Conservation (phyloP, 2,888 invertebrate species). For the Drosophila cognata region DNA sequence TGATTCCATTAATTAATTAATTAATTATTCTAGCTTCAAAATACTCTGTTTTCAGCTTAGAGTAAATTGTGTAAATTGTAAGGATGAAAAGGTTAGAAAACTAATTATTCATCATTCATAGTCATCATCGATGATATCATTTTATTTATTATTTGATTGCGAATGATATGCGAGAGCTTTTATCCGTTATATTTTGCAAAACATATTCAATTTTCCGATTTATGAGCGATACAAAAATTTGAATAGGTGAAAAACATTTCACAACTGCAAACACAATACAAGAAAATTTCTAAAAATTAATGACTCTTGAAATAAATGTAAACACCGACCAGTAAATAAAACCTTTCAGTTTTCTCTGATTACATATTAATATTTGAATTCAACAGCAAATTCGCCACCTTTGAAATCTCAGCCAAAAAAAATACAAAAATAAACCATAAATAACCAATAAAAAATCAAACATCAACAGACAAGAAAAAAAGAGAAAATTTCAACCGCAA, state of each 20-base stretch:
- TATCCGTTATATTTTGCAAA: background rate
- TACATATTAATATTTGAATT: background rate
- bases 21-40: background rate
- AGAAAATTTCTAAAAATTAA: background rate
- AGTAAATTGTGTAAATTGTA: too few species aligned
- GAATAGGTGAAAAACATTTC: background rate
- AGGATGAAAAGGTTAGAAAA: background rate
- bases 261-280: background rate
- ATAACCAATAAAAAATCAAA: slow-evolving; percentile 33
- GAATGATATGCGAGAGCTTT: background rate
- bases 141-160: background rate
- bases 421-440: slow-evolving; percentile 54
- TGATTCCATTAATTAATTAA: background rate
- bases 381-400: slow-evolving; percentile 27
- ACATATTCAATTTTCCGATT: background rate
- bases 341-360: background rate
- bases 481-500: slow-evolving; percentile 33
- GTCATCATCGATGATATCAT: background rate
- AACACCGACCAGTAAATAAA: background rate
- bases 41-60: background rate
- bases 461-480: slow-evolving; percentile 6
- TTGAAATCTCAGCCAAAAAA: slow-evolving; percentile 12
- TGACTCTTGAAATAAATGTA: background rate
- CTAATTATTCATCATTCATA: background rate
- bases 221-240: background rate